Conservation (phyloP, 2,113 vertebrate genomes). For the Cichladusa arquata region DNA sequence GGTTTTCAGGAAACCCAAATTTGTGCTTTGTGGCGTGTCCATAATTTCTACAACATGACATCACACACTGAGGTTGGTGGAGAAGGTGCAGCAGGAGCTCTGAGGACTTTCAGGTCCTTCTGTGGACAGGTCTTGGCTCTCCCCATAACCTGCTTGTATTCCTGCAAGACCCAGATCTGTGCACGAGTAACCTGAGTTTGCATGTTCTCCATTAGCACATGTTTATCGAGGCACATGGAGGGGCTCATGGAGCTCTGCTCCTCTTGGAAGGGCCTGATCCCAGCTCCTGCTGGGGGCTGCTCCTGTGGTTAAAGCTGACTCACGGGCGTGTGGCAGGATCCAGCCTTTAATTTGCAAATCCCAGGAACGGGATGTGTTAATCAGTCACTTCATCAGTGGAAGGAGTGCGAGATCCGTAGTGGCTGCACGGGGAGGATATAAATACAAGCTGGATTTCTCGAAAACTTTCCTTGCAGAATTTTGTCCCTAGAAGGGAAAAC, state of each 20-base stretch:
- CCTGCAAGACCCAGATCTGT: background rate
- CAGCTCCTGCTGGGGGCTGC: slow-evolving; percentile 5
- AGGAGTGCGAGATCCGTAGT: slow-evolving; percentile 47
- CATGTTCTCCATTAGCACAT: background rate
- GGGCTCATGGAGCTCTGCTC: slow-evolving; percentile 23
- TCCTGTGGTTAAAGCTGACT: slow-evolving; percentile 31
- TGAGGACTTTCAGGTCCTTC: background rate
- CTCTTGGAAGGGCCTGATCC: slow-evolving; percentile 18
- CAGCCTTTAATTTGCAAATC: slow-evolving; percentile 68
- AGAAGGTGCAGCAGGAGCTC: background rate
- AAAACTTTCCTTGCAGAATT: slow-evolving; percentile 58
- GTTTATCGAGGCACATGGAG: background rate
- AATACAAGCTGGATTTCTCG: slow-evolving; percentile 57
- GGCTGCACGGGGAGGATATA: slow-evolving; percentile 56
- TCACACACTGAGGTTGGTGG: accelerated
- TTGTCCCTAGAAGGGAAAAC: slow-evolving; percentile 61
- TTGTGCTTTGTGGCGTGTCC: background rate
- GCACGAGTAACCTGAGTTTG: background rate
- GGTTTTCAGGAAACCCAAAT: background rate
- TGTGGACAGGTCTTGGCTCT: background rate
- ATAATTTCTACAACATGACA: background rate
- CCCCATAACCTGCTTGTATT: background rate
- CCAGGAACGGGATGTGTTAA: slow-evolving; percentile 63
- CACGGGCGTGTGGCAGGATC: slow-evolving; percentile 20
- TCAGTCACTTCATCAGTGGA: slow-evolving; percentile 61